Evolutionary conservation across 2,113 vertebrate species (phyloP).

Genomic region (Thalassarche chlororhynchos): DNA sequence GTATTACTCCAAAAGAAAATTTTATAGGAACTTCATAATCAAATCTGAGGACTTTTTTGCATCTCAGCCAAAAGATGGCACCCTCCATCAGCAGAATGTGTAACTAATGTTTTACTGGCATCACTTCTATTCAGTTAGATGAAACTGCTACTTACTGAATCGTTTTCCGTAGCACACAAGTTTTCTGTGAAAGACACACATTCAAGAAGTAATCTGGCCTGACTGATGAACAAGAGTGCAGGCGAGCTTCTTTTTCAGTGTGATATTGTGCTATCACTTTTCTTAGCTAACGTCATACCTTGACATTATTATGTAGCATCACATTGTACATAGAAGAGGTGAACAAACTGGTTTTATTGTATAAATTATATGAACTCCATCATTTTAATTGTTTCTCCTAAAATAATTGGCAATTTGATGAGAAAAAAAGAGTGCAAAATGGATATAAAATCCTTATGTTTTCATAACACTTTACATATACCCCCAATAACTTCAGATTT

Average conservation of each 20-base stretch:
- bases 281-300: background rate
- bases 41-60: background rate
- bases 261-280: background rate
- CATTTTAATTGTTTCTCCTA: background rate
- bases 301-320: background rate
- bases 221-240: background rate
- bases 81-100: background rate
- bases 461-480: background rate
- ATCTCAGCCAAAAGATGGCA: conserved; percentile 31
- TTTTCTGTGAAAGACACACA: background rate
- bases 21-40: background rate
- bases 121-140: background rate
- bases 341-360: background rate
- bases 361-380: background rate
- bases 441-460: background rate
- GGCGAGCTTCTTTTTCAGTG: background rate
- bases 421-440: background rate
- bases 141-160: background rate
- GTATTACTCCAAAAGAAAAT: background rate
- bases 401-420: background rate
- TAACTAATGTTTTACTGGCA: background rate
- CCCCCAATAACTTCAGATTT: background rate
- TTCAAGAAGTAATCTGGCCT: background rate
- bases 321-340: background rate
- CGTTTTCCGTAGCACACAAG: background rate